Evolutionary conservation across 1,140 invertebrate genomes (phyloP).

Genomic region (Bombus superbus): DNA sequence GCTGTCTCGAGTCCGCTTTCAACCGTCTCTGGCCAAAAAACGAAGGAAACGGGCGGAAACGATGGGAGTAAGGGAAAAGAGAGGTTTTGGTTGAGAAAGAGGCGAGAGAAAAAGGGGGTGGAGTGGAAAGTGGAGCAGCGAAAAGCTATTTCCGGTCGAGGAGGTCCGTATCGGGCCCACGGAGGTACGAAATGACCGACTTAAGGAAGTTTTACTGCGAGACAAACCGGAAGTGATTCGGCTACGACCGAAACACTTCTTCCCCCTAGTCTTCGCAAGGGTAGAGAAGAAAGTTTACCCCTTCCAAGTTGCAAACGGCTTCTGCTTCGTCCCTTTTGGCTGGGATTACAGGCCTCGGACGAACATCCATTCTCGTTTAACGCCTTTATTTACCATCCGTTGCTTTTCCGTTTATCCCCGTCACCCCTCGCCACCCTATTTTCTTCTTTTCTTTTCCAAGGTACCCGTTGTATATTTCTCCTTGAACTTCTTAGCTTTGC

Average conservation of each 20-base stretch:
- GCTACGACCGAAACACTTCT: constrained; percentile 65
- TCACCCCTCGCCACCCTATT: constrained; percentile 4
- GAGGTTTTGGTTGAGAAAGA: background rate
- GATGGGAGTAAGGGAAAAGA: background rate
- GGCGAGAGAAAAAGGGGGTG: background rate
- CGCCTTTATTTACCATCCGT: constrained; percentile 79
- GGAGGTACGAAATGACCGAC: constrained; percentile 73
- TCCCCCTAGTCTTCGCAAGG: constrained; percentile 41
- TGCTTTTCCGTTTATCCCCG: constrained; percentile 56
- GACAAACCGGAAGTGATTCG: constrained; percentile 80
- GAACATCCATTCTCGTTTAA: constrained; percentile 81
- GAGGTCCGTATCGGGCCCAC: constrained; percentile 64
- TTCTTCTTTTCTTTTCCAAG: constrained; percentile 20
- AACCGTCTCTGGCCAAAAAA: background rate
- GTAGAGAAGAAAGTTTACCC: constrained; percentile 43
- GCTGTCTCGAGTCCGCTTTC: constrained; percentile 4
- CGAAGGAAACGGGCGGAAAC: too few species aligned
- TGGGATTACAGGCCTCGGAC: constrained; percentile 74
- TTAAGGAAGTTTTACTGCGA: constrained; percentile 78
- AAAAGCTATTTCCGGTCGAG: constrained; percentile 70
- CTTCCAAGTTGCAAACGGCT: constrained; percentile 5
- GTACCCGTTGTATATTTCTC: constrained; percentile 18
- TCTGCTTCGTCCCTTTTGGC: constrained; percentile 63
- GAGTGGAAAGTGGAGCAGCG: constrained; percentile 39
- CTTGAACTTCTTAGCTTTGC: constrained; percentile 19